Evolutionary conservation across 2,797 vertebrate species (phyloP), one percentile per base, ranked within the genome.

Genomic region (Chelon auratus): DNA sequence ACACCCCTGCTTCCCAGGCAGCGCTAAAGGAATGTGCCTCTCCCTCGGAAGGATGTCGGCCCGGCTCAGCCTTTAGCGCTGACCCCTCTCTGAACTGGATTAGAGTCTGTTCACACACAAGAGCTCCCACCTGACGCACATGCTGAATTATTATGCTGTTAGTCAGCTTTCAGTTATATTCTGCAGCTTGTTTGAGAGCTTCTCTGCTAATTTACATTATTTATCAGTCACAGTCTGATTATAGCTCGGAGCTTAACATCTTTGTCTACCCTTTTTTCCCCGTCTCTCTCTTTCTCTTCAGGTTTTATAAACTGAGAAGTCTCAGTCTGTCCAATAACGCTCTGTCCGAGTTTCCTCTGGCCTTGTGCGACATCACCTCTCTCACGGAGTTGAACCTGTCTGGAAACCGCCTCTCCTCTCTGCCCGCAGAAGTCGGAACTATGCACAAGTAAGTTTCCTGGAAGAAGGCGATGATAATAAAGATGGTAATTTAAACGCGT

Each of bases 261-360:
- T 74, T n/a, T 72, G 36, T 56, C 20, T 12, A 24, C 65, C 10
- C 42, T 24, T 20, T 14, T 26, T 14, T 20, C 26, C 14, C 13
- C 18, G 4, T 33, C 48, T 40, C 22, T 47, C n/a, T 26, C 17
- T 39, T 13, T 57, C 52, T 48, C 40, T 42, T n/a, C 80, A 99
- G 97, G 91, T 99, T 99, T 90, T 96, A 95, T 90, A 97, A 97
- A 80, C 91, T 99, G 91, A 96, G 95, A 91, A 99, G 97, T 92
- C 96, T 99, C 86, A 98, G 96, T 88, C 95, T 99, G 91, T 98
- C 97, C 11, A 98, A 96, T 88, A 99, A 99, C 87, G 93, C 95
- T 66, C 93, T 99, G 89, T 94, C 94, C 67, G 94, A 95, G 56
- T 99, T 99, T 75, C 97, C 98, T 3, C 70, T 95, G 87, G 94